phyloP scores from a whole-genome alignment of 2,113 vertebrate genomes.

The Melanocharis versteri region DNA sequence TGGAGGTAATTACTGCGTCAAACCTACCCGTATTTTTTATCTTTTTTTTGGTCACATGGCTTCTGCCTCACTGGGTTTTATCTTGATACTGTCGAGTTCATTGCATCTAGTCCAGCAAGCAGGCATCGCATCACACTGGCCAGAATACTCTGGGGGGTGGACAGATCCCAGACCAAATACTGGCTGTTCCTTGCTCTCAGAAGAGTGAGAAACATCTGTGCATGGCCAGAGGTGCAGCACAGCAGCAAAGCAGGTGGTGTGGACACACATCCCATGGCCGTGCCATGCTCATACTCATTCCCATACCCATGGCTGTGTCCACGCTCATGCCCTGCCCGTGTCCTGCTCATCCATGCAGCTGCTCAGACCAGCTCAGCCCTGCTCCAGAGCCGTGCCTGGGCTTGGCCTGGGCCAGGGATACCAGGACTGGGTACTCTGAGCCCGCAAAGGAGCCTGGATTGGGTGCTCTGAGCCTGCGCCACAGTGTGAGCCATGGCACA shows the following conservation, averaged over 20 bases:
- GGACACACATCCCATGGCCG: fast-evolving
- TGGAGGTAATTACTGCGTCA: conserved; percentile 25
- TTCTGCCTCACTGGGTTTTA: not conserved
- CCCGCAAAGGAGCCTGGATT: not conserved
- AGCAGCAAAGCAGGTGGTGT: not conserved
- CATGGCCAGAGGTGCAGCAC: not conserved
- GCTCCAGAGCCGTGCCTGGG: not conserved
- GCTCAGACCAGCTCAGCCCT: not conserved
- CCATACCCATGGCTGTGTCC: fast-evolving
- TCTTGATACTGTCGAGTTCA: not conserved
- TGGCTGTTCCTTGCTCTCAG: no score
- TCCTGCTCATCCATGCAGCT: fast-evolving
- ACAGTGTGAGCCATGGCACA: fast-evolving
- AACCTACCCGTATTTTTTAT: not conserved
- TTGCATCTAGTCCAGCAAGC: not conserved
- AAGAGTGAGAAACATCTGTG: not conserved
- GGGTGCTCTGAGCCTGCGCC: fast-evolving
- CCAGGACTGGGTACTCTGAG: not conserved
- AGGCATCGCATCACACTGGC: not conserved
- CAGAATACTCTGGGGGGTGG: not conserved
- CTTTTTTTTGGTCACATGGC: not conserved
- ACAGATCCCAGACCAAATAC: not conserved
- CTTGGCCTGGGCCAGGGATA: fast-evolving
- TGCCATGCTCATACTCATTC: fast-evolving
- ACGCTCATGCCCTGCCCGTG: not conserved